Conservation (phyloP, 2,797 vertebrate species). For the Acipenser transmontanus region DNA sequence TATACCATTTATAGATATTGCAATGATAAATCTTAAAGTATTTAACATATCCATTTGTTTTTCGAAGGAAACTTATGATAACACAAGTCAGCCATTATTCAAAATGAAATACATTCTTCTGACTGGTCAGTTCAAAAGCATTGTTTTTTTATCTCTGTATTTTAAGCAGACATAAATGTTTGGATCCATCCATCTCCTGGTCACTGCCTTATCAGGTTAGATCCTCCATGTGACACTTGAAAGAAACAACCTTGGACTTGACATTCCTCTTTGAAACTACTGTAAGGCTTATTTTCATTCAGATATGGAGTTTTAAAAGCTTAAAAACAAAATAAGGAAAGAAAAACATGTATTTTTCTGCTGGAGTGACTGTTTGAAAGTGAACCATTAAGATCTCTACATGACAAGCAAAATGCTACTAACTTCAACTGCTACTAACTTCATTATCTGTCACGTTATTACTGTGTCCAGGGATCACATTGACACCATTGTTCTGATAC, state of each 20-base stretch:
- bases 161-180: neutral
- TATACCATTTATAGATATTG: no score
- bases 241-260: slow-evolving; percentile 10
- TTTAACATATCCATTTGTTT: no score
- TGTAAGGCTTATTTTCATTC: neutral
- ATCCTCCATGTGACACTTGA: slow-evolving; percentile 4
- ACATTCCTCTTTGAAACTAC: neutral
- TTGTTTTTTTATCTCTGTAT: neutral
- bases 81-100: neutral
- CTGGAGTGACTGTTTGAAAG: neutral
- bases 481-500: neutral
- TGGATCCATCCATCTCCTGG: neutral
- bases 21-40: no score
- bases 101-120: neutral
- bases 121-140: neutral
- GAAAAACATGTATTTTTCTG: slow-evolving; percentile 1
- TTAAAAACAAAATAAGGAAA: neutral
- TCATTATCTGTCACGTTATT: slow-evolving; percentile 2
- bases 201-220: neutral
- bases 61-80: neutral
- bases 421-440: neutral
- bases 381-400: neutral
- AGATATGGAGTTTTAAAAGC: neutral
- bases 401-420: neutral
- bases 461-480: neutral